These are phyloP conservation scores for Sardina pilchardus DNA, from an alignment of 2,113 vertebrate species.

Conservation along the genomic window DNA sequence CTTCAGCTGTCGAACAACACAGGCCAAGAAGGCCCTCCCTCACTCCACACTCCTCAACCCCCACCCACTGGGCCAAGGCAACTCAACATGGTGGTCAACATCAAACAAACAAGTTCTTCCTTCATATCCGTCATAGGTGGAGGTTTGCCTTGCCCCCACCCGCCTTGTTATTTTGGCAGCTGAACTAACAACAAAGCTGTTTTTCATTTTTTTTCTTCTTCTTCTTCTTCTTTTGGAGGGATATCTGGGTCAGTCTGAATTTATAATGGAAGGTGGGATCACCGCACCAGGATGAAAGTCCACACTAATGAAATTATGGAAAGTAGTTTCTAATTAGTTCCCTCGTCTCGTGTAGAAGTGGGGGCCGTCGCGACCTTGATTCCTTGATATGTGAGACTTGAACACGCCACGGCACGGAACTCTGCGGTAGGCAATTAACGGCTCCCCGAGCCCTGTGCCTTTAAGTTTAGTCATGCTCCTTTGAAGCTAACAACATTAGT, in stretches of 20 bases:
- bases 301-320: conserved; percentile 65
- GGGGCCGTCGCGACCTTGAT: conserved; percentile 38
- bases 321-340: conserved; percentile 64
- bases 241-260: conserved; percentile 46
- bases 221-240: not conserved
- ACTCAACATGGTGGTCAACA: not conserved
- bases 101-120: not conserved
- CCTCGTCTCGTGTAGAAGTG: conserved; percentile 49
- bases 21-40: too few species aligned
- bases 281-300: conserved; percentile 57
- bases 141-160: not conserved
- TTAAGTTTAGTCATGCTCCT: conserved; percentile 9
- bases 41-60: not conserved
- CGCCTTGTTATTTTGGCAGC: conserved; percentile 26
- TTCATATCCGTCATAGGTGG: conserved; percentile 6
- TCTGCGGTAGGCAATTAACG: conserved; percentile 35
- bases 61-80: not conserved
- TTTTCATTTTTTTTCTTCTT: not conserved
- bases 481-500: conserved; percentile 12
- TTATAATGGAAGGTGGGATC: conserved; percentile 49
- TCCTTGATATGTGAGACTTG: conserved; percentile 33
- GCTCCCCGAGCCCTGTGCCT: not conserved
- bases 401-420: conserved; percentile 8
- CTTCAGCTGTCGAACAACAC: not conserved
- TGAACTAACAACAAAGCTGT: conserved; percentile 44